Evolutionary conservation across 2,113 vertebrate species (phyloP).

Genomic region (Capra hircus): DNA sequence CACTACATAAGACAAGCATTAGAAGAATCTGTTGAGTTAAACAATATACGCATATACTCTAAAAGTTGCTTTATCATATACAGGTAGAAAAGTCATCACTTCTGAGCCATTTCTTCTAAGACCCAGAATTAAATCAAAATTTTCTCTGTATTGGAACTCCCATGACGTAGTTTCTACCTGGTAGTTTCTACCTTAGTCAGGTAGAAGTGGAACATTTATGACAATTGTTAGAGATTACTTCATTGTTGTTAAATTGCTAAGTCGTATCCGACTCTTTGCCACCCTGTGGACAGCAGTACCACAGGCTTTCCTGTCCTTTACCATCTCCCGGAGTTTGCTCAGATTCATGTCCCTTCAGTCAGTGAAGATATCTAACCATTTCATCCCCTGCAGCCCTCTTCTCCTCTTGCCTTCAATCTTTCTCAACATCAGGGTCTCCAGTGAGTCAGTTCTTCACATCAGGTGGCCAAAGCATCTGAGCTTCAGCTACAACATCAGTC

Average conservation of each 20-base stretch:
- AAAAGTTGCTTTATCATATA: not conserved
- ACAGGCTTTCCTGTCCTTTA: not conserved
- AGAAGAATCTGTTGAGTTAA: not conserved
- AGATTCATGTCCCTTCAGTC: not conserved
- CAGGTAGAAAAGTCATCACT: not conserved
- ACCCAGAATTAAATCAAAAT: not conserved
- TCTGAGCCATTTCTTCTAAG: not conserved
- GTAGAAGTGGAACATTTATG: not conserved
- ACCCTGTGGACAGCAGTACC: not conserved
- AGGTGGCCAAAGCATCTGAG: not conserved
- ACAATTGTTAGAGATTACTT: not conserved
- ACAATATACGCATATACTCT: not conserved
- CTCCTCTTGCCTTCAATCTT: not conserved
- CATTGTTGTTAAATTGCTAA: not conserved
- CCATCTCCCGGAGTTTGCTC: not conserved
- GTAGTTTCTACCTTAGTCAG: not conserved
- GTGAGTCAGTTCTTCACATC: not conserved
- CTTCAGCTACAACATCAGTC: not conserved
- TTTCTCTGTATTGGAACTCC: not conserved
- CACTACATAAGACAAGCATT: not conserved
- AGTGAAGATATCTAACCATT: not conserved
- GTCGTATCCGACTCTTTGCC: not conserved
- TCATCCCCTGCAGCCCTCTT: not conserved
- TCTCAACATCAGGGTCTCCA: not conserved
- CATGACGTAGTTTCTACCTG: not conserved